Evolutionary conservation across 2,113 vertebrate species (phyloP), one percentile per base, ranked within the genome.

Genomic region (Arvicanthis niloticus): DNA sequence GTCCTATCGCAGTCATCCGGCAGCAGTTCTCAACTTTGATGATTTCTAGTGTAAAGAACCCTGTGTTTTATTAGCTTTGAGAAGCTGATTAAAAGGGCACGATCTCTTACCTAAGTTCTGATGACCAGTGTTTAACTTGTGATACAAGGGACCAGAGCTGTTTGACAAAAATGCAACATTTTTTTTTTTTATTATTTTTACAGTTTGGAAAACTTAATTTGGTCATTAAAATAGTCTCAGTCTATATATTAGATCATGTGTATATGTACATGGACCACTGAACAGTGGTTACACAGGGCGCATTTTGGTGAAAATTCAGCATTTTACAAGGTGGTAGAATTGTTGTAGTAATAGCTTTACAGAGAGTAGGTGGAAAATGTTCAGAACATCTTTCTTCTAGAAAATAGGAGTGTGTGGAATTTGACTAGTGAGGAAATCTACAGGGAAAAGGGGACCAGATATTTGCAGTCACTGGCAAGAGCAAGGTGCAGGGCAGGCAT

Each of bases 141-240:
- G 15, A 56, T 88, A 24, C 17, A 89, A 93, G 58, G 73, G 94
- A 76, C 21, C 45, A 70, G 75, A 86, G 29, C n/a, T 89, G 17
- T 89, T 12, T 62, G 78, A 29, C 16, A 62, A 21, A 78, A 96
- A 42, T 91, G 70, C 85, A 96, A 91, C 51, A n/a, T n/a, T n/a
- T n/a, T n/a, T n/a, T n/a, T 48, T 96, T 73, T 40, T 56, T 88
- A 31, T 68, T 45, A 34, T 51, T 51, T 51, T 56, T 82, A 24
- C 15, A 70, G 8, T 87, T 87, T 86, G 72, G 72, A 73, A 92
- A 94, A 56, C 58, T 84, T 78, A 81, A 40, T 34, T 87, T 78
- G 78, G 34, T 77, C n/a, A 65, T 81, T 92, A 53, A 94, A 91
- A 80, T 62, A 84, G 82, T 1, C 26, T 76, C 92, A 85, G 7